Evolutionary conservation across 2,797 vertebrate genomes (phyloP).

Genomic region (Lepus townsendii): DNA sequence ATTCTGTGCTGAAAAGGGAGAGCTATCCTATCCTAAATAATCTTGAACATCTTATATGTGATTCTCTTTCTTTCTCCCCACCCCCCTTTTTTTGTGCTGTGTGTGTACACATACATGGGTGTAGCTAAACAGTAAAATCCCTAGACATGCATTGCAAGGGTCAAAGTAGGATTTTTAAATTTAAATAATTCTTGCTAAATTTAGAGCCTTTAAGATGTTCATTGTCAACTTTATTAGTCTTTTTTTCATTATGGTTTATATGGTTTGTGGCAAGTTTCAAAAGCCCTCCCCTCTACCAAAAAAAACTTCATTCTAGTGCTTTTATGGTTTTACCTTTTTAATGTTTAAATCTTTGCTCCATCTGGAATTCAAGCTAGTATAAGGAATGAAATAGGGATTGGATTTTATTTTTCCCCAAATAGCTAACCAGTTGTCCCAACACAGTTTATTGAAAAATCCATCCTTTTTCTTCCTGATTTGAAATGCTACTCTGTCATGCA

Average conservation of each 20-base stretch:
- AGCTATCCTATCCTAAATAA: conserved; percentile 52
- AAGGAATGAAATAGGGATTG: conserved; percentile 65
- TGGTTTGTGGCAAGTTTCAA: conserved; percentile 35
- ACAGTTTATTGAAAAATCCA: conserved; percentile 68
- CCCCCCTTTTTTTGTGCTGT: neutral
- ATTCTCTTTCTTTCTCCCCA: neutral
- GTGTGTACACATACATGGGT: neutral
- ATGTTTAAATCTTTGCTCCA: conserved; percentile 72
- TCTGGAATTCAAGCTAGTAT: conserved; percentile 70
- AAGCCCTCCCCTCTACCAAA: conserved; percentile 52
- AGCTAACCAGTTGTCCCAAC: conserved; percentile 61
- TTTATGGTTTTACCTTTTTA: conserved; percentile 71
- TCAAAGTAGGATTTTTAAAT: conserved; percentile 50
- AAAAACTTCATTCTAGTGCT: conserved; percentile 18
- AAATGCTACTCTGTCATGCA: conserved; percentile 60
- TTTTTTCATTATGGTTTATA: conserved; percentile 51
- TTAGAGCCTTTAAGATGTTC: conserved; percentile 61
- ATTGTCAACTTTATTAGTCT: conserved; percentile 53
- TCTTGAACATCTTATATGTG: neutral
- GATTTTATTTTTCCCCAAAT: conserved; percentile 67
- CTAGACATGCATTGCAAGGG: conserved; percentile 49
- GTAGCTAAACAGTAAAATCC: conserved; percentile 29
- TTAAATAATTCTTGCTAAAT: conserved; percentile 66
- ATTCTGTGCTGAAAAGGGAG: neutral
- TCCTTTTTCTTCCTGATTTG: conserved; percentile 69